Conservation (phyloP, 2,888 invertebrate genomes). For the Synanthedon andrenaeformis region DNA sequence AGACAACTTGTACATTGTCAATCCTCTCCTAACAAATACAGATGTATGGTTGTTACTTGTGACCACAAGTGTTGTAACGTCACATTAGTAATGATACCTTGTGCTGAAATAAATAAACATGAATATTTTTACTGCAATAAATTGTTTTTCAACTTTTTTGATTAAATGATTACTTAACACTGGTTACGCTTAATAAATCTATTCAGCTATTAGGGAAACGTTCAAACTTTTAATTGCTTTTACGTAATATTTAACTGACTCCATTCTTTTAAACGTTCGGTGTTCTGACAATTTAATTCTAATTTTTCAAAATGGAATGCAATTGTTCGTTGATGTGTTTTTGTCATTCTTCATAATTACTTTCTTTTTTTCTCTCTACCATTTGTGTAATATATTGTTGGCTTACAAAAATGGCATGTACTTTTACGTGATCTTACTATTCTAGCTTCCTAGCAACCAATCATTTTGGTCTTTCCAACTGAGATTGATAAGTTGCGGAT, state of each 20-base stretch:
- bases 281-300: background rate
- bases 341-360: too few species aligned
- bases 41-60: too few species aligned
- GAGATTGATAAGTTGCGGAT: too few species aligned
- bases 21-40: too few species aligned
- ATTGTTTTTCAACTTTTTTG: background rate
- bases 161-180: background rate
- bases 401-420: too few species aligned
- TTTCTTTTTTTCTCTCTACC: too few species aligned
- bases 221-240: constrained; percentile 31
- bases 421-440: too few species aligned
- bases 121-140: background rate
- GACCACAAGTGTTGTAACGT: too few species aligned
- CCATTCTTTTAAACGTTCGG: background rate
- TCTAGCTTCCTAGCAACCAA: too few species aligned
- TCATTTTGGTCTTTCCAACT: too few species aligned
- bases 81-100: background rate
- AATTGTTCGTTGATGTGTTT: background rate
- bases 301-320: background rate
- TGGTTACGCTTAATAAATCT: constrained; percentile 2
- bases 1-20: too few species aligned
- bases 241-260: constrained; percentile 7
- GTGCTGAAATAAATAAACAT: background rate
- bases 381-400: too few species aligned
- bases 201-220: constrained; percentile 17